Conservation (phyloP, 2,888 invertebrate genomes). For the Steinernema hermaphroditum region DNA sequence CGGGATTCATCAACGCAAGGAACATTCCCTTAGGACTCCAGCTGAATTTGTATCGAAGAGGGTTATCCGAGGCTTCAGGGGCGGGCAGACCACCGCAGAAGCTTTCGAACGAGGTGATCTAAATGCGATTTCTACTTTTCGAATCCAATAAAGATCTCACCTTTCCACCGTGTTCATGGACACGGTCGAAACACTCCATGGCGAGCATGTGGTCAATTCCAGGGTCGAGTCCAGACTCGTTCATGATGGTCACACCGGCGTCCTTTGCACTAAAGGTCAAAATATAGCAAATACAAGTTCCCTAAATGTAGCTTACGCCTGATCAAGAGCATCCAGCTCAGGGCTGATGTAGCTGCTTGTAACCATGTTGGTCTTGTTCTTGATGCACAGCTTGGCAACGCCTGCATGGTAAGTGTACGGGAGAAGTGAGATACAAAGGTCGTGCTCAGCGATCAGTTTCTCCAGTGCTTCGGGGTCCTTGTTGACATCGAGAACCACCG, state of each 20-base stretch:
- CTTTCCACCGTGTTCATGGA: constrained; percentile 80
- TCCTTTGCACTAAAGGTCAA: constrained; percentile 79
- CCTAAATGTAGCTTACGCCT: constrained; percentile 46
- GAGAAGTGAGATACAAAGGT: constrained; percentile 75
- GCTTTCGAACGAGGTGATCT: constrained; percentile 88
- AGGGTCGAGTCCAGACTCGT: constrained; percentile 95
- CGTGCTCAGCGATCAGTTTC: constrained; percentile 75
- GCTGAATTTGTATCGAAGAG: constrained; percentile 81
- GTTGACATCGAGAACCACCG: constrained; percentile 81
- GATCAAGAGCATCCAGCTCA: constrained; percentile 74
- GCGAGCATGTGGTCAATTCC: constrained; percentile 97
- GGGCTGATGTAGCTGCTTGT: constrained; percentile 92
- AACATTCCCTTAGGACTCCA: constrained; percentile 95
- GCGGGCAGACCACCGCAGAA: constrained; percentile 97
- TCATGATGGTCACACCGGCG: constrained; percentile 88
- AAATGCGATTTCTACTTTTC: constrained; percentile 13
- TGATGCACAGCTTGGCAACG: constrained; percentile 83
- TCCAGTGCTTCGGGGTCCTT: constrained; percentile 76
- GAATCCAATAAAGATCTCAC: constrained; percentile 56
- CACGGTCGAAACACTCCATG: constrained; percentile 91
- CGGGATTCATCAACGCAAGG: constrained; percentile 84
- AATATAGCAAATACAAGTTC: not conserved
- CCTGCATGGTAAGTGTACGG: constrained; percentile 87
- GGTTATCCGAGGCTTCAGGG: constrained; percentile 89
- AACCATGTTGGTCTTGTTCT: constrained; percentile 85